Evolutionary conservation across 2,888 invertebrate genomes (phyloP), one percentile per base, ranked within the genome.

Genomic region (Eurytoma californica): DNA sequence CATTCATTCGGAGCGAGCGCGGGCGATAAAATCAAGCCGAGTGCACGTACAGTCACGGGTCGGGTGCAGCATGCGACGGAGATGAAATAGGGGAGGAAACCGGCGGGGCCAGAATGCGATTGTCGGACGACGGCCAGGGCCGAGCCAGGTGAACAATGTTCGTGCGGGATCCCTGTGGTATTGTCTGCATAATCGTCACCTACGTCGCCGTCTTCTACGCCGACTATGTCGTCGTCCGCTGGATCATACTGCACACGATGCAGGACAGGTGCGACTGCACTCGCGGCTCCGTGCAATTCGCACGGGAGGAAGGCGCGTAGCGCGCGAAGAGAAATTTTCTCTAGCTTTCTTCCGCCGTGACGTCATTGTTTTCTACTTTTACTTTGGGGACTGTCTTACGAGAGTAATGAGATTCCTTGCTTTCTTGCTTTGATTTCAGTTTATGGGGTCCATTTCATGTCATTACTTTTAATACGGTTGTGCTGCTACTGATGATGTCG

Each of bases 401-500:
- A 24, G 60, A 14, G 3, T 24, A 24, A 3, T 24, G 60, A 13
- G 60, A 12, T 58, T 18, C 18, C 18, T 9, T 1, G 3, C 2
- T 20, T 14, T 13, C 24, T 60, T 60, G 16, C 28, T 60, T 60
- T 58, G 58, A 60, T 60, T 28, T 60, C 28, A 96, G 96, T 86
- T 91, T 96, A 85, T 96, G 96, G 96, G 96, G 95, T 73, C 94
- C 95, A 60, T 92, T 96, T 82, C 94, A 97, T 90, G 95, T 95
- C 7, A 92, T 96, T 47, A 88, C 94, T 66, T 97, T 97, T 91
- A 97, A 97, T 88, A 93, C 94, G 0, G 91, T 97, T 14, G 92
- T 97, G 75, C 93, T 96, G 85, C 91, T 97, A 72, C 90, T 96
- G 80, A 91, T 93, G 70, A 93, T 95, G 91, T 93, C 97, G 3